A percentile compares a stretch with the other conserved stretches of the same genome.
Conservation (phyloP, 2,797 vertebrate species). For the Melopsittacus undulatus region DNA sequence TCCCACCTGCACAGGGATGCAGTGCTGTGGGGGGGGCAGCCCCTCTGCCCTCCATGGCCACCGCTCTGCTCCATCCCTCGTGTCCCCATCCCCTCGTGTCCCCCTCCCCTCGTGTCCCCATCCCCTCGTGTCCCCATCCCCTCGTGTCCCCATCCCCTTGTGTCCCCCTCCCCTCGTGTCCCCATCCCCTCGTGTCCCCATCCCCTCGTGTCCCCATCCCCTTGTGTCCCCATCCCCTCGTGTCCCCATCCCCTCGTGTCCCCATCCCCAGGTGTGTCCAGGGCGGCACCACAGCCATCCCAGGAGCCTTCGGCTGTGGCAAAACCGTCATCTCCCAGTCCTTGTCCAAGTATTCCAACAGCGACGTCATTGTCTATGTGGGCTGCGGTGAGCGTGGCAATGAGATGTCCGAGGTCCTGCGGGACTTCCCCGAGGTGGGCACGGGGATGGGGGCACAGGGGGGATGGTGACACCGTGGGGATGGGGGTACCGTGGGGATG, state of each 20-base stretch:
- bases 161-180: too few species aligned
- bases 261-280: slow-evolving; percentile 63
- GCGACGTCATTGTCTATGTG: slow-evolving; percentile 73
- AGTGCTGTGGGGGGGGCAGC: fast-evolving
- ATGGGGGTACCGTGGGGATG: too few species aligned
- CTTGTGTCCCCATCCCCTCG: background rate
- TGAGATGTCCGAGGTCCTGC: slow-evolving; percentile 74
- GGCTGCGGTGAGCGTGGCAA: slow-evolving; percentile 74
- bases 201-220: too few species aligned
- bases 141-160: too few species aligned
- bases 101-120: too few species aligned
- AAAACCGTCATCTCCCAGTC: slow-evolving; percentile 75
- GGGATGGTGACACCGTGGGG: too few species aligned
- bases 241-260: background rate
- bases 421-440: slow-evolving; percentile 74
- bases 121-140: too few species aligned
- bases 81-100: too few species aligned
- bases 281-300: slow-evolving; percentile 75
- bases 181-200: too few species aligned
- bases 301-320: slow-evolving; percentile 72
- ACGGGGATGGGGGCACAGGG: background rate
- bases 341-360: slow-evolving; percentile 76
- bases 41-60: background rate
- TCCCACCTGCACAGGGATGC: fast-evolving
- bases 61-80: too few species aligned